These are phyloP conservation scores for Molorchus minor DNA, from an alignment of 2,888 invertebrate species.

Conservation along the genomic window DNA sequence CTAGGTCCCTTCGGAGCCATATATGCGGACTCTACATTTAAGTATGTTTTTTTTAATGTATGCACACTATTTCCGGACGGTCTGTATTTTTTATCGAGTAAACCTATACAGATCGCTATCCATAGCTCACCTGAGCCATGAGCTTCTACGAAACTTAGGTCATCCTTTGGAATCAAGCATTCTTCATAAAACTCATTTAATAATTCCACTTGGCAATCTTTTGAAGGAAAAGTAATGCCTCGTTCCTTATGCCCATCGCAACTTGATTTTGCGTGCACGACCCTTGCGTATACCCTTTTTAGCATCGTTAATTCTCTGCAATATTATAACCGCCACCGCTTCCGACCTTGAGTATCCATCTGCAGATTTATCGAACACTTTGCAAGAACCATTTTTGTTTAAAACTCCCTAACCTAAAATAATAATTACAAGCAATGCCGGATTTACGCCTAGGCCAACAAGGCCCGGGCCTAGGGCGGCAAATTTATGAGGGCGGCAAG, in stretches of 20 bases:
- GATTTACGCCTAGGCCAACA: too few species aligned
- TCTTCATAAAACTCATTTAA: slow-evolving; percentile 72
- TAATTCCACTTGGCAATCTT: slow-evolving; percentile 67
- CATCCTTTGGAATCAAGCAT: slow-evolving; percentile 74
- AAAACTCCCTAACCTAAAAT: too few species aligned
- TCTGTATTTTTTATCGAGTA: too few species aligned
- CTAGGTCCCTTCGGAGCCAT: too few species aligned
- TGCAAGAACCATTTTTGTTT: slow-evolving; percentile 85
- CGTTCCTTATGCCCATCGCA: slow-evolving; percentile 48
- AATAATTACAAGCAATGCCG: too few species aligned
- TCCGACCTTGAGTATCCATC: slow-evolving; percentile 87
- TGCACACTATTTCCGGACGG: too few species aligned
- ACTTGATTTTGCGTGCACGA: slow-evolving; percentile 56
- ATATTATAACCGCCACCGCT: slow-evolving; percentile 73
- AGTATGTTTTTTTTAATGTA: too few species aligned
- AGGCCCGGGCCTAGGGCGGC: too few species aligned
- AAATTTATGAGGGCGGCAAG: too few species aligned
- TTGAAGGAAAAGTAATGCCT: neutral
- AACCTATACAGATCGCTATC: too few species aligned
- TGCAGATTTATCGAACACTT: slow-evolving; percentile 86
- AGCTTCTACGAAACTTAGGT: slow-evolving; percentile 83
- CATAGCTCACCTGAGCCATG: slow-evolving; percentile 81
- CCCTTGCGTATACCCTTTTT: slow-evolving; percentile 64
- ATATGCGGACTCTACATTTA: too few species aligned
- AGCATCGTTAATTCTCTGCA: slow-evolving; percentile 71